Evolutionary conservation across 2,113 vertebrate species (phyloP), one percentile per base, ranked within the genome.

Genomic region (Ciconia maguari): DNA sequence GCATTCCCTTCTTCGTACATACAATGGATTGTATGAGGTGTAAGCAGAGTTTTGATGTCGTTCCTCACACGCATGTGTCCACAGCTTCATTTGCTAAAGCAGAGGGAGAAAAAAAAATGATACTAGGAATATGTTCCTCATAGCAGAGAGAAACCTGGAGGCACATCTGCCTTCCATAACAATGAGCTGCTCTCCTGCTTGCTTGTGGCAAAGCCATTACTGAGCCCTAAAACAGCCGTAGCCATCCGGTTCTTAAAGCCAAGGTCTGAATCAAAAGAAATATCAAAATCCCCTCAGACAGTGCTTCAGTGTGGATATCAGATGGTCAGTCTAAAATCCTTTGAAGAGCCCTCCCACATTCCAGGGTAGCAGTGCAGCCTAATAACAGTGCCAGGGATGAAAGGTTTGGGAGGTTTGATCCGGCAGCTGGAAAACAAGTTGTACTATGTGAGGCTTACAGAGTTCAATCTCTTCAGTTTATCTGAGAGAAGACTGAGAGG

Each of bases 331-430:
- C 75, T 61, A 34, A 95, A 94, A 94, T 62, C 55, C 80, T 89
- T 97, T 96, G 92, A 95, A 96, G 83, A 89, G 34, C 38, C 55
- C 76, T 90, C 16, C 55, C 72, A 83, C 81, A 90, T 96, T 93
- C 89, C 65, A 71, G 64, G 44, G 54, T 71, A 78, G 60, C 4
- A 2, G 69, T 55, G 60, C 74, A 93, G 77, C 38, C 69, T 96
- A 81, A 64, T 94, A 93, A 83, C 38, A 66, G 58, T 42, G 34
- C 61, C 69, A 82, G 81, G 94, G 72, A 97, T 97, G 74, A 96
- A 97, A 96, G 74, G 49, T 61, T 91, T 89, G 84, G 41, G 77
- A 88, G 44, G 74, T 80, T 95, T 95, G 82, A 93, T 77, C 41
- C 1, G 0, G 85, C 89, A 95, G 84, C 87, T 96, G 94, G 78